Evolutionary conservation across 2,888 invertebrate genomes (phyloP), one percentile per base, ranked within the genome.

Genomic region (Beris chalybata): DNA sequence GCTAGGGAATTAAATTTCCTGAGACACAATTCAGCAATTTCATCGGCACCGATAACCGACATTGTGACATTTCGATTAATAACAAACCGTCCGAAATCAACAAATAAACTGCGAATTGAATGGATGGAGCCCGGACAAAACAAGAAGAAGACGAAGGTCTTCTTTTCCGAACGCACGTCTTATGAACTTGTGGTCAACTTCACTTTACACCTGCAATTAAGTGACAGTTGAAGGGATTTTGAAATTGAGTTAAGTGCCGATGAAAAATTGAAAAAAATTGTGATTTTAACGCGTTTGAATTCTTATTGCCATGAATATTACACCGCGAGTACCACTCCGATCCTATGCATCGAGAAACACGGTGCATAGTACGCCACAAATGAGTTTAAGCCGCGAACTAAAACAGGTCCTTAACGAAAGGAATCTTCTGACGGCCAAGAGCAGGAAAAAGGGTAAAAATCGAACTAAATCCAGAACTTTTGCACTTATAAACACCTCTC

Each of bases 1-100:
- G 89, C 88, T 48, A 93, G 77, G 11, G 77, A 80, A 22, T 81
- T 76, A 73, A 88, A 91, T 71, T 85, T 83, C 59, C 84, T 75
- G 44, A 87, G 81, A 74, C 89, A 89, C 22, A 85, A 74, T 71
- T 83, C 76, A 1, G 87, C 86, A 67, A 92, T 80, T 71, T 76
- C 72, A 71, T 87, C 22, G 22, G 22, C 22, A 3, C 22, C 22
- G 3, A 22, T 22, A 22, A 22, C 22, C 22, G 22, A 22, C 22
- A 22, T 22, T 22, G 2, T 3, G 22, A 22, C 22, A 22, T 22
- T 22, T 22, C 22, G 22, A 22, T 22, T 22, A 22, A 22, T 22
- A 22, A 22, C 22, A 22, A 22, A 22, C 22, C 22, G 22, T 22
- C 22, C 22, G 22, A 22, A 22, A 22, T 22, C 22, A 22, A 22